phyloP scores from a whole-genome alignment of 2,797 vertebrate species.

The Picus viridis region DNA sequence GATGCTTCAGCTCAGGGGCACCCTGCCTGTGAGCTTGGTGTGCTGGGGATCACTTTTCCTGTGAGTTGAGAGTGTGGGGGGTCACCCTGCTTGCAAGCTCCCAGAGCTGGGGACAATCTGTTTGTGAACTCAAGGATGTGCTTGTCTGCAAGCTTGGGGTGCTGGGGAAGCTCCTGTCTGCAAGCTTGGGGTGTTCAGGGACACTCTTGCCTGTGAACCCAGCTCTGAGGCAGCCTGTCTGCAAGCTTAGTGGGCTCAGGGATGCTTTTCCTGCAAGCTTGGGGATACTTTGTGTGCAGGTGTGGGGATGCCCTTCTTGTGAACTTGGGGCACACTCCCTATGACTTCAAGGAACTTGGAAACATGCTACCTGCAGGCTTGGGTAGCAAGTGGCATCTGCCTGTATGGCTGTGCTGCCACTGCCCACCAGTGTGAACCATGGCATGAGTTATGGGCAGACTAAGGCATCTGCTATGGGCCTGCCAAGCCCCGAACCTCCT shows the following conservation, averaged over 20 bases:
- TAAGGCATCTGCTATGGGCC: not conserved
- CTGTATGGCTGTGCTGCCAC: accelerated
- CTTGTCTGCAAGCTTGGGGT: no score
- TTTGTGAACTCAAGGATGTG: not conserved
- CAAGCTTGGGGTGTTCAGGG: not conserved
- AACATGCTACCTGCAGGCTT: not conserved
- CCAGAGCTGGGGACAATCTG: not conserved
- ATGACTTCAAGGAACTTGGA: not conserved
- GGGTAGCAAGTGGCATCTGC: no score
- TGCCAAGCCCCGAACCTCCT: not conserved
- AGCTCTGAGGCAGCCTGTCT: not conserved
- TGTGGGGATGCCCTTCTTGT: not conserved
- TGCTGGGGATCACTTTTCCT: not conserved
- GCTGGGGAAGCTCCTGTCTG: not conserved
- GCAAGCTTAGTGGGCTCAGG: no score
- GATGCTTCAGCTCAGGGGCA: not conserved
- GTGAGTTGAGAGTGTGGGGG: not conserved
- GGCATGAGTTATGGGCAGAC: accelerated
- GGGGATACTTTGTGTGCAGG: not conserved
- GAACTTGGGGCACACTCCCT: not conserved
- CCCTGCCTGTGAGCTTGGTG: not conserved
- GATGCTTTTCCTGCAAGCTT: accelerated
- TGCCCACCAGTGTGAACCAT: not conserved
- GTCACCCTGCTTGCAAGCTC: not conserved
- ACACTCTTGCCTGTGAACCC: not conserved